Percentiles rank a stretch among this genome's conserved stretches.
These are phyloP conservation scores for Marasmarcha lunaedactyla DNA, from an alignment of 2,888 invertebrate genomes.

Conservation along the genomic window DNA sequence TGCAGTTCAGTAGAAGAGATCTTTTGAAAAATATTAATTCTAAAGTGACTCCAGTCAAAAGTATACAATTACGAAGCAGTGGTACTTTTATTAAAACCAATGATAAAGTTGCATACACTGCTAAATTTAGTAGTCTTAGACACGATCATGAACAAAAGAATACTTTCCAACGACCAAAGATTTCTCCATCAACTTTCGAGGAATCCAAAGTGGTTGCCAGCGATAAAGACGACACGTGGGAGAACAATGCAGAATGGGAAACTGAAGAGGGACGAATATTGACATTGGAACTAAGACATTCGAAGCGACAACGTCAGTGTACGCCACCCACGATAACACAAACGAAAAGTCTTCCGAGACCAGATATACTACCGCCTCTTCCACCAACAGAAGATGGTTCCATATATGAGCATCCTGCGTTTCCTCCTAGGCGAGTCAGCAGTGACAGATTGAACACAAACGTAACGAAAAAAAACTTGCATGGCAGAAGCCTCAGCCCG, in stretches of 20 bases:
- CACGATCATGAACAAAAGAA: constrained; percentile 78
- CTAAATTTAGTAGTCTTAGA: constrained; percentile 75
- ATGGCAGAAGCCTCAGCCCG: constrained; percentile 73
- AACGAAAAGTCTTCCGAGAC: constrained; percentile 64
- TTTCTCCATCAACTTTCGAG: constrained; percentile 32
- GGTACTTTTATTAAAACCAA: constrained; percentile 76
- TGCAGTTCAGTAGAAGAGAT: constrained; percentile 43
- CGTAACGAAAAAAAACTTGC: constrained; percentile 74
- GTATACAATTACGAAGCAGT: constrained; percentile 75
- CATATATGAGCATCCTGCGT: constrained; percentile 72
- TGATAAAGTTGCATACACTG: constrained; percentile 36
- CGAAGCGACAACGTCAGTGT: constrained; percentile 76
- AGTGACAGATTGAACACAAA: constrained; percentile 35
- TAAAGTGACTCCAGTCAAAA: constrained; percentile 32
- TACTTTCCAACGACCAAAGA: constrained; percentile 46
- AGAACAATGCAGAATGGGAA: constrained; percentile 44
- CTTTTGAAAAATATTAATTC: constrained; percentile 36
- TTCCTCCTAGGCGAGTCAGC: constrained; percentile 65
- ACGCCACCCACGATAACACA: constrained; percentile 62
- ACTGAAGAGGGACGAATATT: constrained; percentile 73
- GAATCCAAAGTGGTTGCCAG: constrained; percentile 37
- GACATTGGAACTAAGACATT: constrained; percentile 80
- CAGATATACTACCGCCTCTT: constrained; percentile 77
- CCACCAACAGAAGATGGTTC: constrained; percentile 64
- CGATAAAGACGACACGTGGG: constrained; percentile 34